Conservation (phyloP, 2,888 invertebrate species). For the Fabriciana adippe region DNA sequence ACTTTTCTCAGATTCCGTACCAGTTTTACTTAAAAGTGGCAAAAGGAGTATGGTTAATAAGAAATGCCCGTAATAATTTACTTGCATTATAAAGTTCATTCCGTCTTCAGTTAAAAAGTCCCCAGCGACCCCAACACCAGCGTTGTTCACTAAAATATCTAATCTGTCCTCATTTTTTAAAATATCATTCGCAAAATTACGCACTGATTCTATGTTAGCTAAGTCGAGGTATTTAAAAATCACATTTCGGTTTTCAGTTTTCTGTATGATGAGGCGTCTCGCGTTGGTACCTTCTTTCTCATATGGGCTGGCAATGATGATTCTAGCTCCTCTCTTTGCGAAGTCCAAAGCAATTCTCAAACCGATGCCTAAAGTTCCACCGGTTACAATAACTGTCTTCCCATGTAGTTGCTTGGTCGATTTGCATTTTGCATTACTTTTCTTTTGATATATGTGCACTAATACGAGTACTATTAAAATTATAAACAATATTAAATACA, state of each 20-base stretch:
- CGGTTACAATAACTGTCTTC: constrained; percentile 57
- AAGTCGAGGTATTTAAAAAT: constrained; percentile 87
- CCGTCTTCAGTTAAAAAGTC: constrained; percentile 86
- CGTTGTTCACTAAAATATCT: constrained; percentile 93
- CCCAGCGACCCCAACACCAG: constrained; percentile 86
- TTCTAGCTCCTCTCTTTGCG: constrained; percentile 57
- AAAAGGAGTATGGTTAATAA: constrained; percentile 92
- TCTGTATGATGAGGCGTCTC: constrained; percentile 82
- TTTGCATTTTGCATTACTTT: constrained; percentile 45
- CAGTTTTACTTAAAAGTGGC: constrained; percentile 85
- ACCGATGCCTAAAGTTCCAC: constrained; percentile 65
- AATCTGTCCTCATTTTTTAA: constrained; percentile 71
- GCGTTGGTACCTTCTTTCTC: constrained; percentile 55
- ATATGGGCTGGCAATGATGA: constrained; percentile 63
- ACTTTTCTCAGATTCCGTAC: constrained; percentile 78
- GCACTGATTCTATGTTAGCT: constrained; percentile 78
- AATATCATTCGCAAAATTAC: constrained; percentile 40
- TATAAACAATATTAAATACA: constrained; percentile 1
- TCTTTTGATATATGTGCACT: constrained; percentile 40
- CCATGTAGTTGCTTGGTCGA: constrained; percentile 50
- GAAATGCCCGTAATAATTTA: constrained; percentile 96
- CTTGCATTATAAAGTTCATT: constrained; percentile 92
- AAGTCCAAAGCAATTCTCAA: constrained; percentile 60
- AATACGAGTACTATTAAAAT: constrained; percentile 7
- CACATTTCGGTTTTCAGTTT: constrained; percentile 84